phyloP scores from a whole-genome alignment of 2,797 vertebrate species.

The Prionace glauca region DNA sequence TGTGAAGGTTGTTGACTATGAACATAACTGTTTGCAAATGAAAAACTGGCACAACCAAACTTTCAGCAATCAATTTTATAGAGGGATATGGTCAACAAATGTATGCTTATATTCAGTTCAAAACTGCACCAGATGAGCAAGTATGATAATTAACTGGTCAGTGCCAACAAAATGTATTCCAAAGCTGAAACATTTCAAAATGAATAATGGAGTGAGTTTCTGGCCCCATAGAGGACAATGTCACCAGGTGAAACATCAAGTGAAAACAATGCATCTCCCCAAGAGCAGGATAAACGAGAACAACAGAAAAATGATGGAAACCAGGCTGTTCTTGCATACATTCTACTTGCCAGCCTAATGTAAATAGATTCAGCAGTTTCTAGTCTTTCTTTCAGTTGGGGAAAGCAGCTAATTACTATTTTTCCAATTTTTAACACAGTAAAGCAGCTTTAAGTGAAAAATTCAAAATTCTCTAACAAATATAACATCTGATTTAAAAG shows the following conservation, averaged over 20 bases:
- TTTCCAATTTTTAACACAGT: background rate
- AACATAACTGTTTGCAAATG: background rate
- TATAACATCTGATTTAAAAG: background rate
- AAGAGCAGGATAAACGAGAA: background rate
- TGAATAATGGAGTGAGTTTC: background rate
- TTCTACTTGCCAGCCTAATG: background rate
- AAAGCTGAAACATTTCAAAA: background rate
- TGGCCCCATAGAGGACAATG: background rate
- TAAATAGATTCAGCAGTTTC: background rate
- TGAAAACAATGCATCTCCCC: background rate
- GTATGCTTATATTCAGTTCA: background rate
- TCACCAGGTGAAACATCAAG: background rate
- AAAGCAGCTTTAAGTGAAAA: background rate
- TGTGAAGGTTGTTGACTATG: background rate
- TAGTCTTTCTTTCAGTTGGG: background rate
- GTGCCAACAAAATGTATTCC: background rate
- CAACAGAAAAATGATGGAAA: background rate
- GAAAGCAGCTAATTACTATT: background rate
- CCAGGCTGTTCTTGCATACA: background rate
- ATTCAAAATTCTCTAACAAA: background rate
- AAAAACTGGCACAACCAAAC: background rate
- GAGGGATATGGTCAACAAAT: background rate
- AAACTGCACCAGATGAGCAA: background rate
- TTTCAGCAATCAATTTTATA: background rate
- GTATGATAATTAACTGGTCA: background rate